Evolutionary conservation across 2,888 invertebrate species (phyloP).

Genomic region (Lasioglossum zephyrum): DNA sequence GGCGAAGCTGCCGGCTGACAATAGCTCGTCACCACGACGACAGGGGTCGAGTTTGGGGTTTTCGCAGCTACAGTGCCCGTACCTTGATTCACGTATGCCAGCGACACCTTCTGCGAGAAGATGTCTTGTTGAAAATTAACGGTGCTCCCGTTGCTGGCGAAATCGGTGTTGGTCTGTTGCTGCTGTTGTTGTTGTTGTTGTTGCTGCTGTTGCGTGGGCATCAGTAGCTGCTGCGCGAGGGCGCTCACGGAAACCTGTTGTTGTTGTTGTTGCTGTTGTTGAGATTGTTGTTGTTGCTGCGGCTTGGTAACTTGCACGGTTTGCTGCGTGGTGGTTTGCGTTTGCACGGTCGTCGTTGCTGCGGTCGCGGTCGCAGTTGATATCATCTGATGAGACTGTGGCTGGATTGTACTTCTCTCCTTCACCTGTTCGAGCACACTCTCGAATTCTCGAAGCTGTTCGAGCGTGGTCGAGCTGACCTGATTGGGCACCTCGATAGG

Average conservation of each 20-base stretch:
- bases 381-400: slow-evolving; percentile 78
- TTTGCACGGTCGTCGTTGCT: slow-evolving; percentile 77
- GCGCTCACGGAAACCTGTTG: slow-evolving; percentile 72
- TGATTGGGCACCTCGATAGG: slow-evolving; percentile 80
- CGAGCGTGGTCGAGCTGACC: slow-evolving; percentile 90
- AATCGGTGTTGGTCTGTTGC: slow-evolving; percentile 68
- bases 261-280: slow-evolving; percentile 41
- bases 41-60: slow-evolving; percentile 84
- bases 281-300: slow-evolving; percentile 63
- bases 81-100: slow-evolving; percentile 86
- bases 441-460: slow-evolving; percentile 92
- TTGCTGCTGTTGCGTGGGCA: slow-evolving; percentile 70
- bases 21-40: slow-evolving; percentile 87
- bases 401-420: slow-evolving; percentile 89
- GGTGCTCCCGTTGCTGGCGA: slow-evolving; percentile 75
- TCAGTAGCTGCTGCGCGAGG: slow-evolving; percentile 79
- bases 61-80: slow-evolving; percentile 75
- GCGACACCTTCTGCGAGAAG: slow-evolving; percentile 85
- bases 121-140: slow-evolving; percentile 77
- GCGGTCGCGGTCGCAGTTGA: slow-evolving; percentile 65
- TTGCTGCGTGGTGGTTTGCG: slow-evolving; percentile 77
- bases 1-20: slow-evolving; percentile 86
- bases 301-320: slow-evolving; percentile 57
- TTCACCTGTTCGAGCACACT: slow-evolving; percentile 93
- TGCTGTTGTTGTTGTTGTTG: slow-evolving; percentile 12